Evolutionary conservation across 2,888 invertebrate genomes (phyloP), one percentile per base, ranked within the genome.

Genomic region (Drosophila mayaguana): DNA sequence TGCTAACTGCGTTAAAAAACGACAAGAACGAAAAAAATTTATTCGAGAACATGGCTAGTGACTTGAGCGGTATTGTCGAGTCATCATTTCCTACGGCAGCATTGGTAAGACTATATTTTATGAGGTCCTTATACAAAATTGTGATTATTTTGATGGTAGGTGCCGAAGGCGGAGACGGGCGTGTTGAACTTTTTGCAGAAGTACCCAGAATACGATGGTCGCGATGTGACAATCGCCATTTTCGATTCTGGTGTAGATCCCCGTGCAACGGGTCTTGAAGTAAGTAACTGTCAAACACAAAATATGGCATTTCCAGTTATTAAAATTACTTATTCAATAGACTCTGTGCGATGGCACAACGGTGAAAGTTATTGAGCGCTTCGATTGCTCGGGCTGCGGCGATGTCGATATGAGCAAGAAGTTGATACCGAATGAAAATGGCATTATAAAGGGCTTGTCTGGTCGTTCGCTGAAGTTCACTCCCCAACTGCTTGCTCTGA

Each of bases 221-320:
- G 97, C 90, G 97, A 96, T 87, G 96, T 97, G 59, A 94, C 97
- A 79, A 98, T 99, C 92, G 99, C 98, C 48, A 97, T 99, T 92
- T 96, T 99, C 86, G 99, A 99, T 94, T 98, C 99, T 4, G 99
- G 99, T 11, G 97, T 99, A 62, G 99, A 99, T 94, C 99, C 99
- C 28, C 97, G 97, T 53, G 98, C 98, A 11, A 95, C 96, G 75
- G 99, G 99, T 73, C 94, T 99, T 84, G 96, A 97, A 96, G 99
- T 97, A 62, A 68, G 43, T 76, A 43, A 2, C 16, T 25, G n/a
- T 14, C 2, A 28, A 3, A 6, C 2, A 20, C 1, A 14, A 20
- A 6, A 18, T 18, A 12, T 38, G 36, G 3, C 16, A 20, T 16
- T 53, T 36, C 7, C 16, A 16, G 20, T 36, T 22, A 53, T 53